Evolutionary conservation across 2,113 vertebrate genomes (phyloP).

Genomic region (Lanius ludovicianus): DNA sequence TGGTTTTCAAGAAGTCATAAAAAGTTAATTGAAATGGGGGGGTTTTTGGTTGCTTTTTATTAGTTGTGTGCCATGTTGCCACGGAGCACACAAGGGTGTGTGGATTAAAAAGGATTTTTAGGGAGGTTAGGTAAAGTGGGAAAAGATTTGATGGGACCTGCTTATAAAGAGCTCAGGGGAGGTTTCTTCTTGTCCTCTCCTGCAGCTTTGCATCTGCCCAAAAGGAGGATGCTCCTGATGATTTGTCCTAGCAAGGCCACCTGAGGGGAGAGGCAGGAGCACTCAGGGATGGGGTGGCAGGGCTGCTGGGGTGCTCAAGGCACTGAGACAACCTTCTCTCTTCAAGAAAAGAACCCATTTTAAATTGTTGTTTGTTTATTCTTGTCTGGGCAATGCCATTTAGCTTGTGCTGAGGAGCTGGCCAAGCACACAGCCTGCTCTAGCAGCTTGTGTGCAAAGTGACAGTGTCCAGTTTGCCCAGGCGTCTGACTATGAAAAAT

Average conservation of each 20-base stretch:
- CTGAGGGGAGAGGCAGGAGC: background rate
- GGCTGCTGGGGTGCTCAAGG: background rate
- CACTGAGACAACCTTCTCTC: background rate
- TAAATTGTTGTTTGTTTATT: background rate
- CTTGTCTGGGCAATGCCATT: fast-evolving
- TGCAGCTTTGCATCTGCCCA: background rate
- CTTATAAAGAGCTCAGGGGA: background rate
- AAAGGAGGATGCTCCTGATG: background rate
- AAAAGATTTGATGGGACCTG: background rate
- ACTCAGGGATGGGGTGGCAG: fast-evolving
- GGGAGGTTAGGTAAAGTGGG: background rate
- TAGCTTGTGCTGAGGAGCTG: background rate
- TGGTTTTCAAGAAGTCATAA: slow-evolving; percentile 60
- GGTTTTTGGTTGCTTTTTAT: background rate
- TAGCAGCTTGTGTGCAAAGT: background rate
- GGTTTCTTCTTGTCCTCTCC: background rate
- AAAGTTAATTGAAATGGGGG: slow-evolving; percentile 46
- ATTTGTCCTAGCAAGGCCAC: background rate
- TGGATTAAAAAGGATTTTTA: background rate
- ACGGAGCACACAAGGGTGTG: background rate
- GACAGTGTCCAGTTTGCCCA: background rate
- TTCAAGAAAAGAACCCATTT: background rate
- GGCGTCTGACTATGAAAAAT: background rate
- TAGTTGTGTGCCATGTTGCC: background rate
- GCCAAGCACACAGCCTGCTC: background rate